These are phyloP conservation scores for Erethizon dorsatum DNA, from an alignment of 2,797 vertebrate species.

Conservation along the genomic window DNA sequence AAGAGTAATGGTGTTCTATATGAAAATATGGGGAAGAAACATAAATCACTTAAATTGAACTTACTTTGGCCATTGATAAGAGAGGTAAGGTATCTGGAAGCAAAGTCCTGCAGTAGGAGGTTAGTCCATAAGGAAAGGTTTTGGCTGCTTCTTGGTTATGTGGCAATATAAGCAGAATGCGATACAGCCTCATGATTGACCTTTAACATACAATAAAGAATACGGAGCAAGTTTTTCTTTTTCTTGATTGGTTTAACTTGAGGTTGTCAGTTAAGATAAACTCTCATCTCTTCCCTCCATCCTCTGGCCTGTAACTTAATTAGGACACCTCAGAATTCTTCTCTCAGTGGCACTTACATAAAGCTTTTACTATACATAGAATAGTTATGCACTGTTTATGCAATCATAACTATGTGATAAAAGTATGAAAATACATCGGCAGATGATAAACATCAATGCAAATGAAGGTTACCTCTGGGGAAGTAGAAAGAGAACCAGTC, in stretches of 20 bases:
- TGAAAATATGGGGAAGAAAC: neutral
- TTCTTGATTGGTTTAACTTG: neutral
- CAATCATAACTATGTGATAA: neutral
- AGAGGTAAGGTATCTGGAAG: neutral
- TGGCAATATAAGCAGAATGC: neutral
- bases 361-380: neutral
- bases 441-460: neutral
- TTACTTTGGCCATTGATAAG: neutral
- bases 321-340: neutral
- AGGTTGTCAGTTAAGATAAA: neutral
- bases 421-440: neutral
- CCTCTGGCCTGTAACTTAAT: neutral
- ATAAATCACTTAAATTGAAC: neutral
- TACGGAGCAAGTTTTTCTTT: neutral
- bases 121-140: neutral
- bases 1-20: no score
- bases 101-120: neutral
- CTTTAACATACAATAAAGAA: neutral
- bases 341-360: neutral
- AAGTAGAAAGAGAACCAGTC: rapidly evolving
- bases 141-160: neutral
- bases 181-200: no score
- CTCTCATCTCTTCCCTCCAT: neutral
- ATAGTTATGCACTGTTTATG: no score
- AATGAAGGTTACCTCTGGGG: neutral